These are phyloP conservation scores for Augiades crinisus DNA, from an alignment of 2,888 invertebrate genomes.

Conservation along the genomic window DNA sequence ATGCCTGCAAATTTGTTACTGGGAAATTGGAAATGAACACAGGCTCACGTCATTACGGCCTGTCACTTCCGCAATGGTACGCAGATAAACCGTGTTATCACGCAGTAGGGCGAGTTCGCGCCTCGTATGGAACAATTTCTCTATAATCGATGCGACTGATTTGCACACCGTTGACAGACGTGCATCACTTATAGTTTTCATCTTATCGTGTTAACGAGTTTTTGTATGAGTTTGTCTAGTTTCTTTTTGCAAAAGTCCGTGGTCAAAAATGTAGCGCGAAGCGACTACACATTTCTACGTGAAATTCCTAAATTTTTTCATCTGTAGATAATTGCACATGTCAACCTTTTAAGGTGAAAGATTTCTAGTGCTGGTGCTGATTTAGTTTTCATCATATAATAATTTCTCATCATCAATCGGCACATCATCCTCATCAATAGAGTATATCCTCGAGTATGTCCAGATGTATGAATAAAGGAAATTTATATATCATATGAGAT, in stretches of 20 bases:
- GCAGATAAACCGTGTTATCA: conserved; percentile 27
- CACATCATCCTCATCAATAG: no score
- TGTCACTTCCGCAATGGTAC: conserved; percentile 25
- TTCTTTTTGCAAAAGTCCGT: neutral
- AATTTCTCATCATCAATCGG: no score
- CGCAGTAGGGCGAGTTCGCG: conserved; percentile 15
- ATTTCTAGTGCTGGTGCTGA: no score
- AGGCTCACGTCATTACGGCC: conserved; percentile 13
- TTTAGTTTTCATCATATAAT: no score
- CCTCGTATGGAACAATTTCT: conserved; percentile 19
- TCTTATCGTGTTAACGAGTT: neutral
- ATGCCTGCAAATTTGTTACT: neutral
- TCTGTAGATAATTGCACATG: no score
- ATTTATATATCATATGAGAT: no score
- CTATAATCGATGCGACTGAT: conserved; percentile 16
- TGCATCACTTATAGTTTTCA: neutral
- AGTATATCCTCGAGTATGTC: no score
- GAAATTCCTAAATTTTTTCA: no score
- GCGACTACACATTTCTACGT: no score
- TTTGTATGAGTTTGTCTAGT: neutral
- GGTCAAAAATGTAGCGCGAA: no score
- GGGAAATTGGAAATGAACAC: conserved; percentile 9
- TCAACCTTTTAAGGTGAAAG: no score
- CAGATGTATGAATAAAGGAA: no score
- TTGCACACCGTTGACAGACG: conserved; percentile 12